phyloP scores from a whole-genome alignment of 2,797 vertebrate genomes.

The Ficedula albicollis region DNA sequence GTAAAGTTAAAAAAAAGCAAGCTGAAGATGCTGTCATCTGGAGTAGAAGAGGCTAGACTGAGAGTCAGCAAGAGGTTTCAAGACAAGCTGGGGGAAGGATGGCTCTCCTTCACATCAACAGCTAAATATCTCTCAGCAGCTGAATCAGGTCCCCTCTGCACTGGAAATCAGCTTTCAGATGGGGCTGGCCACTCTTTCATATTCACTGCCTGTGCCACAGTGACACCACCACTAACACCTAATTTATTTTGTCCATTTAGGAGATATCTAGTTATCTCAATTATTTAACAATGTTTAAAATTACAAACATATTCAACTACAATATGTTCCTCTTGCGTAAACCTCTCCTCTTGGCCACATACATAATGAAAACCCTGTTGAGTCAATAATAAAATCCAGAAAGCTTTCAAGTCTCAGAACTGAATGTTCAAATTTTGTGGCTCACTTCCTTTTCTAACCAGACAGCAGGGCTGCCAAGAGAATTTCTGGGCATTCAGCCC shows the following conservation, averaged over 20 bases:
- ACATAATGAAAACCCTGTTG: constrained; percentile 82
- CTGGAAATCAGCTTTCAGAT: neutral
- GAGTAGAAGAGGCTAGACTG: neutral
- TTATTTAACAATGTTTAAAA: constrained; percentile 75
- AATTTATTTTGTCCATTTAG: constrained; percentile 52
- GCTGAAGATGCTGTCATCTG: neutral
- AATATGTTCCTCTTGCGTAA: constrained; percentile 78
- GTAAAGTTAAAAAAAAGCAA: neutral
- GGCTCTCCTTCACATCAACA: neutral
- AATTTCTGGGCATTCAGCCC: constrained; percentile 75
- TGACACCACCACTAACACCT: neutral
- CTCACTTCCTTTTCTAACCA: constrained; percentile 82
- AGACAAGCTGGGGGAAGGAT: neutral
- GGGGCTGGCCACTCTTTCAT: neutral
- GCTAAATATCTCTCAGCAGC: neutral
- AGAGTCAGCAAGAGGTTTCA: neutral
- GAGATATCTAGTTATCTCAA: constrained; percentile 71
- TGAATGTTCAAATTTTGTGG: constrained; percentile 82
- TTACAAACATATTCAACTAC: constrained; percentile 75
- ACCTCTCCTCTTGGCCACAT: constrained; percentile 75
- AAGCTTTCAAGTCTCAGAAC: constrained; percentile 77
- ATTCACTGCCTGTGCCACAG: neutral
- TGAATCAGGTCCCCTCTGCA: neutral
- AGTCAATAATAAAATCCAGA: constrained; percentile 80
- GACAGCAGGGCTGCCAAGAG: constrained; percentile 78